Percentiles rank a stretch among this genome's conserved stretches.
Conservation (phyloP, 1,140 invertebrate species). For the Ceratosolen solmsi region DNA sequence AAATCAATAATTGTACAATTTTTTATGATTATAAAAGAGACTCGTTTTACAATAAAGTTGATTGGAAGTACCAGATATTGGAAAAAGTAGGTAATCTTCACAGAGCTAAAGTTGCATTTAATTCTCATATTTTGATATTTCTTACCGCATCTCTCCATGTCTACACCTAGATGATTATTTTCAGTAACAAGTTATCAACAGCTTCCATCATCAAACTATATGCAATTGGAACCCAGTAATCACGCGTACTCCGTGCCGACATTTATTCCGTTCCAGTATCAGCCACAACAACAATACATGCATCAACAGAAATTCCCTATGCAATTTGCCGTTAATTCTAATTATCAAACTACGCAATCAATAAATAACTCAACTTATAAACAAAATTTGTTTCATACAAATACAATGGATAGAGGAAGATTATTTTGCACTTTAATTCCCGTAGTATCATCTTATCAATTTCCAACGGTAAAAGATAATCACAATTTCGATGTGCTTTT, state of each 20-base stretch:
- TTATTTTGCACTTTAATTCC: conserved; percentile 62
- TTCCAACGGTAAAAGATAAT: conserved; percentile 52
- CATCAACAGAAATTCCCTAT: neutral
- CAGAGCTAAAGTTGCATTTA: too few species aligned
- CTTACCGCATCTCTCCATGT: too few species aligned
- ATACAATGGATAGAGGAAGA: neutral
- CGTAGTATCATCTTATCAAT: conserved; percentile 52
- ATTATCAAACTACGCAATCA: neutral
- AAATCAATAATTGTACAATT: too few species aligned
- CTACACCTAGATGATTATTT: too few species aligned
- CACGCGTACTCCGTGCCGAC: neutral
- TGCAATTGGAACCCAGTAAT: neutral
- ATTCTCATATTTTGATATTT: too few species aligned
- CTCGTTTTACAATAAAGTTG: too few species aligned
- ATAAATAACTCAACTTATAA: neutral
- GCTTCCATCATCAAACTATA: neutral
- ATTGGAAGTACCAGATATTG: too few species aligned
- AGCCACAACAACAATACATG: neutral
- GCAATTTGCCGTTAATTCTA: neutral
- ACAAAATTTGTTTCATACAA: neutral
- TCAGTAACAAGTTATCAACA: neutral
- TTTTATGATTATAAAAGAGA: too few species aligned
- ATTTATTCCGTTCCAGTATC: conserved; percentile 24
- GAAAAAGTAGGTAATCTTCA: too few species aligned
- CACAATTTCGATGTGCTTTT: neutral